phyloP scores from a whole-genome alignment of 2,113 vertebrate species.

The Ploceus nigricollis region DNA sequence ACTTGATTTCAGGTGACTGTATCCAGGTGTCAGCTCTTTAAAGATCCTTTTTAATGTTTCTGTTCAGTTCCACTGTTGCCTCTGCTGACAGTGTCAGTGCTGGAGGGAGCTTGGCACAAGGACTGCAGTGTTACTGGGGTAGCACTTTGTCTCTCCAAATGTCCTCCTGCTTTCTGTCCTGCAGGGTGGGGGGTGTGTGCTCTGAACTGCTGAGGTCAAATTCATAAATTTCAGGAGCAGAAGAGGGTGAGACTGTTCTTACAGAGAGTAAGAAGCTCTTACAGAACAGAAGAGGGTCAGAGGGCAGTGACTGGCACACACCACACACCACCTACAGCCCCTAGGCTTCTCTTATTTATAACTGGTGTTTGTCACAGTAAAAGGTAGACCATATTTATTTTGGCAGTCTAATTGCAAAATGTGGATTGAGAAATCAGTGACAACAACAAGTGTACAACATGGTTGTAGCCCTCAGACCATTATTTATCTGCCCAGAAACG shows the following conservation, averaged over 20 bases:
- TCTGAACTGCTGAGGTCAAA: neutral
- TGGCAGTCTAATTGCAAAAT: neutral
- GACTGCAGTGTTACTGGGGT: neutral
- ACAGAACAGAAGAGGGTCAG: too few species aligned
- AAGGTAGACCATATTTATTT: neutral
- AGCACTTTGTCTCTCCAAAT: neutral
- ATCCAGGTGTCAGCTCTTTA: conserved; percentile 18
- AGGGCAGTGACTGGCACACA: neutral
- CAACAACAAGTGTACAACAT: neutral
- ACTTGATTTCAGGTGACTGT: neutral
- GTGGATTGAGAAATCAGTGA: neutral
- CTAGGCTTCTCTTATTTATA: fast-evolving
- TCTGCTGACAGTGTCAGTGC: neutral
- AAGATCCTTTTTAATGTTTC: neutral
- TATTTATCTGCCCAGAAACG: neutral
- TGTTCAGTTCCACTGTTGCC: neutral
- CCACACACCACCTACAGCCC: neutral
- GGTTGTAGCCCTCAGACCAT: neutral
- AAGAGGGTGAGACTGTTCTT: neutral
- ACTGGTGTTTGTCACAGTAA: neutral
- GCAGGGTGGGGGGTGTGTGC: neutral
- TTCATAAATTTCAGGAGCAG: neutral
- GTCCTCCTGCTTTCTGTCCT: neutral
- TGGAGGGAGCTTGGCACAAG: neutral
- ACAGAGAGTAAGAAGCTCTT: too few species aligned